Evolutionary conservation across 1,140 invertebrate genomes (phyloP), one percentile per base, ranked within the genome.

Genomic region (Cydia amplana): DNA sequence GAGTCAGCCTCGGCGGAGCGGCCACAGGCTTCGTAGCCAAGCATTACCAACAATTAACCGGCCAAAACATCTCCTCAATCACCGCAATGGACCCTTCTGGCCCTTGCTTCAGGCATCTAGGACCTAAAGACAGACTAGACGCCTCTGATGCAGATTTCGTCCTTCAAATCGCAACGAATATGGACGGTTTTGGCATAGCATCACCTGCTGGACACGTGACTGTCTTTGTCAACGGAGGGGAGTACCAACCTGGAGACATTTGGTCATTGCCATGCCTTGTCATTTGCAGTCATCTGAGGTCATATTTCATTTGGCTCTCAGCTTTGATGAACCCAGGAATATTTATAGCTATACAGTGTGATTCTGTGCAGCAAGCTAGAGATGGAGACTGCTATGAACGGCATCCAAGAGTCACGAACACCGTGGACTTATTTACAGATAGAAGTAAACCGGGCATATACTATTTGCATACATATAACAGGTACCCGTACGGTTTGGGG

Each of bases 161-260:
- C 16, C 78, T 82, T 78, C 78, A 74, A 12, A 93, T 96, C 75
- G 94, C 95, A 76, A 96, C 95, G 0, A 96, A 96, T 82, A 95
- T 95, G 4, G 95, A 94, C 5, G 94, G 93, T 14, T 95, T 94
- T 78, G 96, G 96, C 0, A 95, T n/a, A n/a, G n/a, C 95, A 82
- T 88, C 94, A 2, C 94, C 94, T 0, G 87, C 95, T 2, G 96
- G 96, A 0, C 94, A 96, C 84, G 94, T 95, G 10, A 3, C 49
- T 3, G 49, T 96, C 83, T 97, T 96, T 79, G 93, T 96, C 0
- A 97, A 97, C 79, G 96, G 96, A 1, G 96, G 96, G 0, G 93
- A 94, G 74, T 82, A 93, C 12, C 96, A 97, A 80, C 95, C 96
- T 0, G 95, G 94, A 0, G 83, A 86, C 14, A 0, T 89, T 2